Evolutionary conservation across 2,888 invertebrate species (phyloP), one percentile per base, ranked within the genome.

Genomic region (Neoitamus cyanurus): DNA sequence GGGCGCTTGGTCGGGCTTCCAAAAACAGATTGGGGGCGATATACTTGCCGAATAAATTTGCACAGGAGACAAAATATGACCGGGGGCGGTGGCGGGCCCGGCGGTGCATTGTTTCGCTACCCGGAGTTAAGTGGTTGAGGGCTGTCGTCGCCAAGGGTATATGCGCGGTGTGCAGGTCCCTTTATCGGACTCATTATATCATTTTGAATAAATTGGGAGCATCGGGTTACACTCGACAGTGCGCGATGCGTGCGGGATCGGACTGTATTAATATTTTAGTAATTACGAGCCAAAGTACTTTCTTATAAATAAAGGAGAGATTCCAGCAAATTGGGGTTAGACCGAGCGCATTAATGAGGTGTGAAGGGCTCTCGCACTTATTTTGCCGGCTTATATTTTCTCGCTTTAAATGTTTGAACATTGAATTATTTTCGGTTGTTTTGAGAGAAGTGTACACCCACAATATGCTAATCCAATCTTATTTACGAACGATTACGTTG

Each of bases 181-280:
- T 77, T 77, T 77, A 77, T 77, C 77, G 46, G 80, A 80, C 34
- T 80, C 80, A 58, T 80, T 80, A 80, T 80, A 34, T 34, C 80
- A 80, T 80, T 80, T 58, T 80, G 58, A 80, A 80, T 80, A 80
- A 80, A 68, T 80, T 80, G 80, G 68, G 25, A 37, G 68, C 68
- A 80, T 80, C 80, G 31, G 48, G 68, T 80, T 80, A 58, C 80
- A 30, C 42, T 36, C 20, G 34, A 13, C 20, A 28, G 11, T n/a
- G 46, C 42, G 25, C 73, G n/a, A 9, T 73, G 46, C 42, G 70
- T 30, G 3, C 25, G 30, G 30, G 37, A 15, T 37, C 13, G 46
- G 28, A 25, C 25, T 77, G 20, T 11, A 77, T 77, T 28, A 42
- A 77, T 77, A 37, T 77, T 77, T 77, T 30, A 42, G 42, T n/a